These are phyloP conservation scores for Erinaceus europaeus DNA, from an alignment of 2,113 vertebrate genomes.

Conservation along the genomic window DNA sequence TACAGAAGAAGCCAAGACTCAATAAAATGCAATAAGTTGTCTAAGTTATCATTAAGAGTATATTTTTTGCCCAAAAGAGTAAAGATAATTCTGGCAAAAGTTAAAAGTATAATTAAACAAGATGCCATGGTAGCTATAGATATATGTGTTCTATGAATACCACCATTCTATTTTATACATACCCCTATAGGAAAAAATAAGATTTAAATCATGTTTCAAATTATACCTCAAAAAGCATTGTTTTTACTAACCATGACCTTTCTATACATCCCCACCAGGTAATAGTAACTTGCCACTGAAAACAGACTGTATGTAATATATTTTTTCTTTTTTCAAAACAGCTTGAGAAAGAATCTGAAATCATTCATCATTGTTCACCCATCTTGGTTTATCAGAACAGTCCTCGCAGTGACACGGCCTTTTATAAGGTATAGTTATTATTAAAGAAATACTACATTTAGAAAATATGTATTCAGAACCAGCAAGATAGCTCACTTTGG, in stretches of 20 bases:
- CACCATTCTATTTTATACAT: not conserved
- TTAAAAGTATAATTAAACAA: not conserved
- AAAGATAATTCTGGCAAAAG: slow-evolving; percentile 9
- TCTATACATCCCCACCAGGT: not conserved
- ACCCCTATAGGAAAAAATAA: slow-evolving; percentile 16
- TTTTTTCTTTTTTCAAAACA: slow-evolving; percentile 74
- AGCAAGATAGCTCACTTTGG: too few relatives aligned
- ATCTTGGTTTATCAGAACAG: slow-evolving; percentile 97
- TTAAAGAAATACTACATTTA: not conserved
- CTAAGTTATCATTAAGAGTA: not conserved
- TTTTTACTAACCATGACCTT: not conserved
- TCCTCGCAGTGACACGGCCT: slow-evolving; percentile 94
- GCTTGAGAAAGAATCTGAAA: slow-evolving; percentile 97
- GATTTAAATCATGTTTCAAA: not conserved
- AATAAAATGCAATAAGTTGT: not conserved
- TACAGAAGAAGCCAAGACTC: not conserved
- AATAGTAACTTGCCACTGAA: not conserved
- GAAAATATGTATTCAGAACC: too few relatives aligned
- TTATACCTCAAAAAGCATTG: not conserved
- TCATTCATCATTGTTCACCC: slow-evolving; percentile 99
- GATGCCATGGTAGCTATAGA: not conserved
- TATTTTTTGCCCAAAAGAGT: slow-evolving; percentile 14
- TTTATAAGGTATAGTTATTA: slow-evolving; percentile 92
- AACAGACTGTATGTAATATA: not conserved
- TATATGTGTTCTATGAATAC: not conserved